phyloP scores from a whole-genome alignment of 23 tunicate species.

The Styela clava region DNA sequence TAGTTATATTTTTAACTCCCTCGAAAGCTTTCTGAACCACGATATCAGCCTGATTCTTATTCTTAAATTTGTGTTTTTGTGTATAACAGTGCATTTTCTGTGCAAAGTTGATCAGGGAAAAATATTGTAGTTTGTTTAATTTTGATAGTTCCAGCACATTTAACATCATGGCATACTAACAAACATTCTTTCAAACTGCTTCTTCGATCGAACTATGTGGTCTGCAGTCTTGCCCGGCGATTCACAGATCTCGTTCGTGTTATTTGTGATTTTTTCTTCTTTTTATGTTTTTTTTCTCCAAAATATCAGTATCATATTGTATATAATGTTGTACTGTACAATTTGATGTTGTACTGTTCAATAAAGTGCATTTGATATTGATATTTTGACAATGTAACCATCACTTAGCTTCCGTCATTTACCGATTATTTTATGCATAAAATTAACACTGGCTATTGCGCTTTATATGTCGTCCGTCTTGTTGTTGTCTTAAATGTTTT shows the following conservation, averaged over 20 bases:
- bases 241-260: not conserved
- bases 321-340: no score
- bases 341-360: no score
- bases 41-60: no score
- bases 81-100: not conserved
- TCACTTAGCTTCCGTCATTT: not conserved
- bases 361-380: no score
- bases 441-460: not conserved
- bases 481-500: no score
- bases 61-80: not conserved
- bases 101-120: not conserved
- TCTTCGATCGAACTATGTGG: not conserved
- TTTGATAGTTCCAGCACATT: not conserved
- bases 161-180: constrained; percentile 5
- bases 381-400: not conserved
- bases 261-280: not conserved
- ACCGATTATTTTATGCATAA: not conserved
- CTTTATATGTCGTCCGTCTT: not conserved
- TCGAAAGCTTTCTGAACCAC: no score
- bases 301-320: no score
- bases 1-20: no score
- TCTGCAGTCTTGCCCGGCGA: constrained; percentile 17
- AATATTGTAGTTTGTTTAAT: not conserved
- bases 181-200: not conserved
- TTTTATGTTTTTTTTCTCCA: not conserved